Conservation (phyloP, 2,888 invertebrate species). For the Copidosoma aretas region DNA sequence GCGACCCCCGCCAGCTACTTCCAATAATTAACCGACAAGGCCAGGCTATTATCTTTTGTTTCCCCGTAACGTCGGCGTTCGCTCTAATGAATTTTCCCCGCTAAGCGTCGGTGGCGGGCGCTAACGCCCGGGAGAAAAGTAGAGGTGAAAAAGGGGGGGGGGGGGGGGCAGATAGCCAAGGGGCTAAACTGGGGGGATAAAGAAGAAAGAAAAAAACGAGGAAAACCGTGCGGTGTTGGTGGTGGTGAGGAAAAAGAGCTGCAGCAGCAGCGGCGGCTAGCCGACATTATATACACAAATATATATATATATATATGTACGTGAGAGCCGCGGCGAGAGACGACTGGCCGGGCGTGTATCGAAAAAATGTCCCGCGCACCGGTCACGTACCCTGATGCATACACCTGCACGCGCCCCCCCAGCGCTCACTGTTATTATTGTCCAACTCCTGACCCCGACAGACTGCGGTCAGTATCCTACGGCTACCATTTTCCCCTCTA, state of each 20-base stretch:
- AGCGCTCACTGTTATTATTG: slow-evolving; percentile 58
- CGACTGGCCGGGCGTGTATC: slow-evolving; percentile 43
- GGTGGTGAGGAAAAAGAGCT: slow-evolving; percentile 6
- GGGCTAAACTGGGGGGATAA: neutral
- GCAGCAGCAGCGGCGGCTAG: neutral
- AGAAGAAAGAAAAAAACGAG: neutral
- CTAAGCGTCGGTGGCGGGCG: slow-evolving; percentile 41
- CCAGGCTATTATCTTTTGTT: slow-evolving; percentile 19
- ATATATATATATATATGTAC: too few relatives aligned
- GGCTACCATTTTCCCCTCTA: slow-evolving; percentile 37
- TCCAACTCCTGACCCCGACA: slow-evolving; percentile 49
- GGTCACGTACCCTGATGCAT: slow-evolving; percentile 55
- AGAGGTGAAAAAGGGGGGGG: neutral
- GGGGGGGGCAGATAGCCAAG: neutral
- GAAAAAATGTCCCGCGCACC: slow-evolving; percentile 55
- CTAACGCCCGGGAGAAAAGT: slow-evolving; percentile 3
- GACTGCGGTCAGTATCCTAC: too few relatives aligned
- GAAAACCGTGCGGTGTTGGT: neutral
- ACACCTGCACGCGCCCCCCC: slow-evolving; percentile 26
- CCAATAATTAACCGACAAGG: slow-evolving; percentile 17
- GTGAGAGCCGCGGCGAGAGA: slow-evolving; percentile 36
- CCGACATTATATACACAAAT: too few relatives aligned
- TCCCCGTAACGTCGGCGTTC: neutral
- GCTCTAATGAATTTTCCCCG: slow-evolving; percentile 29
- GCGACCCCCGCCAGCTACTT: neutral